These are phyloP conservation scores for Dynastes hyllus DNA, from an alignment of 2,888 invertebrate species.

Conservation along the genomic window DNA sequence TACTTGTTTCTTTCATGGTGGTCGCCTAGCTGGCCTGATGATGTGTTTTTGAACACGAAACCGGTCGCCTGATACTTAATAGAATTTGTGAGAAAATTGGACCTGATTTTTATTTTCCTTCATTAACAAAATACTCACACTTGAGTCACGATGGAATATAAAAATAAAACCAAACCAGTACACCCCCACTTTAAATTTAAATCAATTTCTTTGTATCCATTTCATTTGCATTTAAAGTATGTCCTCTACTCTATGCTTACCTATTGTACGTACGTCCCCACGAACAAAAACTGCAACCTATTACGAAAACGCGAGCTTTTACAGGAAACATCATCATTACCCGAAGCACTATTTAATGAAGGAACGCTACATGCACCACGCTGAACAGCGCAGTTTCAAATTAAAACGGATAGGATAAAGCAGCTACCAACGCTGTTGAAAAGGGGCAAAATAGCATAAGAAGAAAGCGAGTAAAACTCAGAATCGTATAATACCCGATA, in stretches of 20 bases:
- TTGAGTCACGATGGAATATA: too few relatives aligned
- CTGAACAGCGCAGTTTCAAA: background rate
- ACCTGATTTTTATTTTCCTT: too few relatives aligned
- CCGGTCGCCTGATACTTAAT: too few relatives aligned
- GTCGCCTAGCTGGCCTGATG: too few relatives aligned
- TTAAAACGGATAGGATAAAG: slow-evolving; percentile 4
- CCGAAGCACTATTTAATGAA: slow-evolving; percentile 3
- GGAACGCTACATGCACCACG: background rate
- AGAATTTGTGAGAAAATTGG: too few relatives aligned
- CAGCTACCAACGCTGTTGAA: background rate
- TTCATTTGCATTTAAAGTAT: background rate
- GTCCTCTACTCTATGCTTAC: background rate
- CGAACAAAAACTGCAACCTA: background rate
- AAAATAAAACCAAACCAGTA: too few relatives aligned
- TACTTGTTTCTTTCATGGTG: too few relatives aligned
- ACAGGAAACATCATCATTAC: slow-evolving; percentile 8
- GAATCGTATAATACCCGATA: slow-evolving; percentile 1
- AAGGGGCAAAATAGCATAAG: background rate
- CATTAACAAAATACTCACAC: too few relatives aligned
- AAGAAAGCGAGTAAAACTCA: background rate
- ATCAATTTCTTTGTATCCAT: background rate
- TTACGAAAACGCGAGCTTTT: background rate
- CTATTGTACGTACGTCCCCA: background rate
- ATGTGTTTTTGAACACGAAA: too few relatives aligned
- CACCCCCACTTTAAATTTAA: background rate